These are phyloP conservation scores for Psettodes erumei DNA, from an alignment of 2,113 vertebrate species.

Conservation along the genomic window DNA sequence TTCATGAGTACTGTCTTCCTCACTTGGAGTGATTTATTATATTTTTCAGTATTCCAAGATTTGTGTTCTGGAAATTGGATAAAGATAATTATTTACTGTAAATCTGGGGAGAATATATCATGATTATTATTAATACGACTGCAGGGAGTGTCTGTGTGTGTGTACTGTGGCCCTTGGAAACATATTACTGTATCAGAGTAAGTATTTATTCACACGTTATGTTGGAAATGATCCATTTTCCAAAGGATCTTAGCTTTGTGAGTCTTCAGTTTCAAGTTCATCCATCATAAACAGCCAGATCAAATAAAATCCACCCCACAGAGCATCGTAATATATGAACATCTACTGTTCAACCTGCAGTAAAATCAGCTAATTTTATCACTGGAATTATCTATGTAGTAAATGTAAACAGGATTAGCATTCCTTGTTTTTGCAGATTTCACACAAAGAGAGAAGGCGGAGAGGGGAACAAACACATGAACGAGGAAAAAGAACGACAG, in stretches of 20 bases:
- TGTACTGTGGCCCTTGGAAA: slow-evolving; percentile 25
- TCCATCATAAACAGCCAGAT: slow-evolving; percentile 57
- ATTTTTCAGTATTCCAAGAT: slow-evolving; percentile 11
- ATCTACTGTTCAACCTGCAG: slow-evolving; percentile 52
- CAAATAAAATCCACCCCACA: slow-evolving; percentile 47
- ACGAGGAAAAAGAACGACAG: slow-evolving; percentile 11
- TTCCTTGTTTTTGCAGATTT: slow-evolving; percentile 37
- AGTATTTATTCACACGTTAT: slow-evolving; percentile 41
- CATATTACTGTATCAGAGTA: slow-evolving; percentile 19
- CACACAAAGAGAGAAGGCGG: slow-evolving; percentile 27
- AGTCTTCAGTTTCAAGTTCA: slow-evolving; percentile 52
- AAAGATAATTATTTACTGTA: slow-evolving; percentile 15
- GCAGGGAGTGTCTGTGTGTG: background rate
- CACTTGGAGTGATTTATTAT: background rate
- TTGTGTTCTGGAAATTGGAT: slow-evolving; percentile 10
- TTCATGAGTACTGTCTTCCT: background rate
- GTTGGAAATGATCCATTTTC: slow-evolving; percentile 10
- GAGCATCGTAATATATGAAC: slow-evolving; percentile 44
- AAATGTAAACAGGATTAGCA: slow-evolving; percentile 47
- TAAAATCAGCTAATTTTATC: slow-evolving; percentile 51
- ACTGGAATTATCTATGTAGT: slow-evolving; percentile 47
- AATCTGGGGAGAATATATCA: background rate
- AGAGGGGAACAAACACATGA: slow-evolving; percentile 20
- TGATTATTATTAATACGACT: slow-evolving; percentile 9
- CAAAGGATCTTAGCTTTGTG: slow-evolving; percentile 21